Evolutionary conservation across 2,888 invertebrate genomes (phyloP), one percentile per base, ranked within the genome.

Genomic region (Metopia argyrocephala): DNA sequence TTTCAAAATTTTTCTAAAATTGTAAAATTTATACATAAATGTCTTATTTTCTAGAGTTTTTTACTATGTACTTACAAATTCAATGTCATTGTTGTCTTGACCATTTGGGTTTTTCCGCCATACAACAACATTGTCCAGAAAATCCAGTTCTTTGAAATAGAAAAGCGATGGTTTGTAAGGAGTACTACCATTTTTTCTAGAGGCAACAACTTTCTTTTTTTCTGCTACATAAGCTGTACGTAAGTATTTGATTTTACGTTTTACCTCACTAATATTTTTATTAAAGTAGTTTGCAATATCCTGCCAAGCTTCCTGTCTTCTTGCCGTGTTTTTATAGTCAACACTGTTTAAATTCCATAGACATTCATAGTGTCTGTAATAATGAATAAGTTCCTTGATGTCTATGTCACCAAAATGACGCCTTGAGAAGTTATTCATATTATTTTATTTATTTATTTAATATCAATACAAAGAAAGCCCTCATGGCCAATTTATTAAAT

Each of bases 181-280:
- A 18, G 46, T 1, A 1, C 9, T 3, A 5, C 68, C 64, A n/a
- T 23, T 46, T 69, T 31, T 76, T 27, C 12, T 69, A 0, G 80
- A 80, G 7, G 59, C 69, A 2, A 78, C 75, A 2, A 84, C 82
- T 78, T 83, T 84, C 48, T 74, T 80, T 38, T 78, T 84, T 46
- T 84, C 84, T 5, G 27, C 28, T 1, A 85, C 74, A 59, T 84
- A 85, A 0, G 83, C 83, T 9, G 74, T 68, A 3, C 85, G 82
- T n/a, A 85, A 56, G 18, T 82, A 69, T 50, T 85, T 84, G 3
- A 85, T 48, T 74, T 85, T 84, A 3, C 68, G 79, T 46, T 84
- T 85, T 0, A 85, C 54, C 38, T 78, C 79, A 5, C 4, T 5
- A 3, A 62, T 50, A 45, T 75, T 28, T 62, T 70, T 79, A 2